These are phyloP conservation scores for Neoscelio sp. DNA, from an alignment of 2,888 invertebrate genomes.

Conservation along the genomic window DNA sequence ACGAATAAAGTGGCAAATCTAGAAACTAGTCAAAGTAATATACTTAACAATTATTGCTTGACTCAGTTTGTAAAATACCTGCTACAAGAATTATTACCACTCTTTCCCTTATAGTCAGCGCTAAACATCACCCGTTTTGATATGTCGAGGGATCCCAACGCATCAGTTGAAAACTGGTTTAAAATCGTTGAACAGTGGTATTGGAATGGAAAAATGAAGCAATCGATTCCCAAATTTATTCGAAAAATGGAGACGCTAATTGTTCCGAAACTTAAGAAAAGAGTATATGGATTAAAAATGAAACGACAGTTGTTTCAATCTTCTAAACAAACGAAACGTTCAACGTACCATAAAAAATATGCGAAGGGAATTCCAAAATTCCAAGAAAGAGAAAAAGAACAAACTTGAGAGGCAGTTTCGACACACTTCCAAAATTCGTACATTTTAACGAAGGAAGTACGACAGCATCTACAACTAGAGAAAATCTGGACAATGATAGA, in stretches of 20 bases:
- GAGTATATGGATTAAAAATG: conserved; percentile 11
- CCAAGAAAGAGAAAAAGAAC: background rate
- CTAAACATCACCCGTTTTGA: conserved; percentile 21
- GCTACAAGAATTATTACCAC: conserved; percentile 32
- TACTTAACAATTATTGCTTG: conserved; percentile 22
- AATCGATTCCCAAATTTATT: conserved; percentile 18
- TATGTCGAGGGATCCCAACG: conserved; percentile 39
- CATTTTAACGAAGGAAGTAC: background rate
- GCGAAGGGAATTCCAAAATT: conserved; percentile 1
- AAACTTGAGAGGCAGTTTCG: background rate
- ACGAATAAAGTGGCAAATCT: background rate
- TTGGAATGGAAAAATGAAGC: conserved; percentile 22
- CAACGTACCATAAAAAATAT: background rate
- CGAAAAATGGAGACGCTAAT: conserved; percentile 17
- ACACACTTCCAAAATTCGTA: background rate
- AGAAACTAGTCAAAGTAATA: background rate
- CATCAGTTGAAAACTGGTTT: conserved; percentile 47
- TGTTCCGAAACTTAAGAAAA: conserved; percentile 21
- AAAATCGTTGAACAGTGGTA: conserved; percentile 33
- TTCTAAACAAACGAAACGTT: no score
- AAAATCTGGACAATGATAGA: background rate
- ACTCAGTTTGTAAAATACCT: conserved; percentile 23
- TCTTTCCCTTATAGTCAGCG: conserved; percentile 45
- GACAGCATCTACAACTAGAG: background rate
- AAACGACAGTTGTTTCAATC: conserved; percentile 6